Base-by-base conservation (phyloP, 2,888 invertebrate genomes). In the Perdita meconis region DNA sequence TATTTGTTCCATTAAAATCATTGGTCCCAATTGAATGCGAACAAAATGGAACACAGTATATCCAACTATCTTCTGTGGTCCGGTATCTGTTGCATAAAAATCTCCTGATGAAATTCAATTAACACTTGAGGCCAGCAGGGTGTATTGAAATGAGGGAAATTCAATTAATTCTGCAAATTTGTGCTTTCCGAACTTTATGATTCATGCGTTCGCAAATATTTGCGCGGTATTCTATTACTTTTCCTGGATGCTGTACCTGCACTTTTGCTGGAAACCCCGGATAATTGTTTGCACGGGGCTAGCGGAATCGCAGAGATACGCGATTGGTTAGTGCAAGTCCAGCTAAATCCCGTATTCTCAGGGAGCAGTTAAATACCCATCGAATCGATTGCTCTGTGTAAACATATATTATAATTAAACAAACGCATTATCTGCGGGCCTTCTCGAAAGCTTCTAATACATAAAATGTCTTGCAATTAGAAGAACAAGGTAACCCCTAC, bases 201-300 rank as follows among this genome's bases (percentile, higher is more conserved):
- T 59, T 69, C 75, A 50, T 59, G 40, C 12, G 40, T 34, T n/a
- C 13, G 47, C 75, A 74, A 77, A 77, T 59, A 64, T 77, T 77
- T 75, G 69, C 75, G 38, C 40, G 57, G 64, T 55, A 56, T 75
- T 74, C 77, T 77, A 64, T 77, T 77, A 77, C 68, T 69, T 75
- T 77, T 53, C 30, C 30, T 8, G 53, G 34, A 8, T 30, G 63
- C 74, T 69, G 69, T 22, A 36, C 38, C 59, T 69, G 69, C 75
- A 59, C 63, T 77, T 64, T 75, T 69, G 59, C 38, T 53, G 26
- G 22, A 34, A 59, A 51, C 19, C n/a, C 10, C 24, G 34, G 30
- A 10, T 77, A 69, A 74, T 59, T 69, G 75, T 75, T 77, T 69
- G 69, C 47, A 36, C 22, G 53, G 2, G 57, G 59, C 22, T 40